Evolutionary conservation across 2,888 invertebrate genomes (phyloP).

Genomic region (Aphodius granarius): DNA sequence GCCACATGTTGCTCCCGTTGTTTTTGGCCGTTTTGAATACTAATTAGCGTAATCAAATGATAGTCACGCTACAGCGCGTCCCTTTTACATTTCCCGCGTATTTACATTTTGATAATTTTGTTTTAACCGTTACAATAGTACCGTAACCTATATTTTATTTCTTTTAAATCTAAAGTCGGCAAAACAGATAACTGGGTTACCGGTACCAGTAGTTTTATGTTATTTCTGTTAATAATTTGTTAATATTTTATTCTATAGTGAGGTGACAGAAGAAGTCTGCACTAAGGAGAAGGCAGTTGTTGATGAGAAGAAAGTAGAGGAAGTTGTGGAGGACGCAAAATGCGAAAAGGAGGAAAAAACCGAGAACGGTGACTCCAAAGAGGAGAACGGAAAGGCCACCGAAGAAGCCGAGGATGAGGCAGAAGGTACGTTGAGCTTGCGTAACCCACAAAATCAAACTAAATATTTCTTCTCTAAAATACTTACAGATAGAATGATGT

Average conservation of each 20-base stretch:
- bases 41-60: background rate
- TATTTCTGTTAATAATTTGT: background rate
- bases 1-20: background rate
- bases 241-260: constrained; percentile 3
- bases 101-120: constrained; percentile 9
- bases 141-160: too few relatives aligned
- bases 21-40: background rate
- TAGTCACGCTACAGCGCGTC: background rate
- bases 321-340: constrained; percentile 43
- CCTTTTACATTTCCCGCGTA: background rate
- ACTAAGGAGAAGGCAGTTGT: constrained; percentile 44
- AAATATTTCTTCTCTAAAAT: constrained; percentile 3
- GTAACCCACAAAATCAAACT: background rate
- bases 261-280: constrained; percentile 19
- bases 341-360: constrained; percentile 47
- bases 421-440: constrained; percentile 19
- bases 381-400: constrained; percentile 53
- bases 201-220: too few relatives aligned
- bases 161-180: too few relatives aligned
- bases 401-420: constrained; percentile 52
- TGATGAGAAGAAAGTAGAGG: constrained; percentile 41
- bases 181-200: too few relatives aligned
- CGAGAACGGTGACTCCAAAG: constrained; percentile 54
- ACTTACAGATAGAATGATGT: constrained; percentile 23
- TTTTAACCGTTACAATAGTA: background rate